Percentiles rank a stretch among this genome's conserved stretches.
Evolutionary conservation across 1,140 invertebrate species (phyloP).

Genomic region (Linepithema humile): DNA sequence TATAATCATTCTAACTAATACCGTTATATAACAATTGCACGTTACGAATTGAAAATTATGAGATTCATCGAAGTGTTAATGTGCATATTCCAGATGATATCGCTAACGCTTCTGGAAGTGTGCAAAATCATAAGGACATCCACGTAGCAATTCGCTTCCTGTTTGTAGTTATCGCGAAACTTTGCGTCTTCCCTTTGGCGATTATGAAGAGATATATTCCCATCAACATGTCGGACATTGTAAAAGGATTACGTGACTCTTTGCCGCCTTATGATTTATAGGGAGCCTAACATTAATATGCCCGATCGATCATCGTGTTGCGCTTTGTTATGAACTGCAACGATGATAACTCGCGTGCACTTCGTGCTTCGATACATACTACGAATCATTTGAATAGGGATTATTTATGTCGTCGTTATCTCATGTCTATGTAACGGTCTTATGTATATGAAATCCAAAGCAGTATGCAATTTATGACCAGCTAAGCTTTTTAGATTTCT

Average conservation of each 20-base stretch:
- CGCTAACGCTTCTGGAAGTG: constrained; percentile 87
- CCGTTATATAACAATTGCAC: constrained; percentile 37
- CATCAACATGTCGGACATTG: constrained; percentile 92
- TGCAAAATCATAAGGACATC: constrained; percentile 89
- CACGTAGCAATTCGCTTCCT: constrained; percentile 87
- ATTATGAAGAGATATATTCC: constrained; percentile 88
- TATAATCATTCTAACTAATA: constrained; percentile 19
- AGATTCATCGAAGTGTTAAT: constrained; percentile 31
- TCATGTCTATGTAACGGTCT: neutral
- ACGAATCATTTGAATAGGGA: constrained; percentile 35
- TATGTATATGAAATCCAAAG: neutral
- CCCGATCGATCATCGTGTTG: constrained; percentile 49
- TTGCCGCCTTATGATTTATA: constrained; percentile 63
- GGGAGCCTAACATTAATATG: constrained; percentile 53
- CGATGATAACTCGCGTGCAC: constrained; percentile 46
- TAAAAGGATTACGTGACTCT: constrained; percentile 59
- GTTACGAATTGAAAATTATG: constrained; percentile 51
- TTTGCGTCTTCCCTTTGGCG: too few relatives aligned
- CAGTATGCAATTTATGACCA: neutral
- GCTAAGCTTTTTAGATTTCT: neutral
- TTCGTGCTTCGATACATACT: constrained; percentile 26
- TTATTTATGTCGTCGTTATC: constrained; percentile 34
- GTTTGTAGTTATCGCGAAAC: too few relatives aligned
- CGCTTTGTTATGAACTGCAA: constrained; percentile 40
- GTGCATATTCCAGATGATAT: constrained; percentile 87